These are phyloP conservation scores for Parnassius glacialis DNA, from an alignment of 2,888 invertebrate genomes.

Conservation along the genomic window DNA sequence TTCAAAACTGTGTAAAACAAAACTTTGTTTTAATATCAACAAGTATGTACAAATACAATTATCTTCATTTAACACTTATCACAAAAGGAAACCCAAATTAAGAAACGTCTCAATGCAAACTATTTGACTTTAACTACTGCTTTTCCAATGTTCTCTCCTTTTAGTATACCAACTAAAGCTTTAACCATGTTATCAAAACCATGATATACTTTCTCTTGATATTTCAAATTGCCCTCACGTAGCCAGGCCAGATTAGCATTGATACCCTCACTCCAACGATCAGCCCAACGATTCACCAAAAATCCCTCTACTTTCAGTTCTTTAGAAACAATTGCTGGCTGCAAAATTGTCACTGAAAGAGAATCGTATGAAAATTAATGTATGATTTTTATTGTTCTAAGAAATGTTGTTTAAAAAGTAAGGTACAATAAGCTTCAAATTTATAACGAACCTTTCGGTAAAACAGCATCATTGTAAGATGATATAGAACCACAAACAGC, in stretches of 20 bases:
- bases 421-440: too few species aligned
- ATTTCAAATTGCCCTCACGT: slow-evolving; percentile 85
- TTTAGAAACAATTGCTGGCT: slow-evolving; percentile 81
- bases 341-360: slow-evolving; percentile 71
- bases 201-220: slow-evolving; percentile 84
- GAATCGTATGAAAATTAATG: not conserved
- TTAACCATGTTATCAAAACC: slow-evolving; percentile 88
- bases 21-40: too few species aligned
- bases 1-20: too few species aligned
- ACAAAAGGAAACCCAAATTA: too few species aligned
- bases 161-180: slow-evolving; percentile 83
- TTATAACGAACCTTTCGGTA: slow-evolving; percentile 59
- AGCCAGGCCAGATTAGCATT: slow-evolving; percentile 83
- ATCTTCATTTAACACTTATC: too few species aligned
- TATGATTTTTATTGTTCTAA: too few species aligned
- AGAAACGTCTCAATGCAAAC: not conserved
- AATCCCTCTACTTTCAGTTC: slow-evolving; percentile 87
- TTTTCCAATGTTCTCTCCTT: slow-evolving; percentile 86
- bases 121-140: slow-evolving; percentile 81
- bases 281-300: slow-evolving; percentile 76
- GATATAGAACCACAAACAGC: slow-evolving; percentile 87
- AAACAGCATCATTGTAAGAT: slow-evolving; percentile 78
- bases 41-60: too few species aligned
- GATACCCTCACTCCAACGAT: slow-evolving; percentile 83
- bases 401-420: too few species aligned